phyloP scores from a whole-genome alignment of 2,797 vertebrate species.

The Sparus aurata region DNA sequence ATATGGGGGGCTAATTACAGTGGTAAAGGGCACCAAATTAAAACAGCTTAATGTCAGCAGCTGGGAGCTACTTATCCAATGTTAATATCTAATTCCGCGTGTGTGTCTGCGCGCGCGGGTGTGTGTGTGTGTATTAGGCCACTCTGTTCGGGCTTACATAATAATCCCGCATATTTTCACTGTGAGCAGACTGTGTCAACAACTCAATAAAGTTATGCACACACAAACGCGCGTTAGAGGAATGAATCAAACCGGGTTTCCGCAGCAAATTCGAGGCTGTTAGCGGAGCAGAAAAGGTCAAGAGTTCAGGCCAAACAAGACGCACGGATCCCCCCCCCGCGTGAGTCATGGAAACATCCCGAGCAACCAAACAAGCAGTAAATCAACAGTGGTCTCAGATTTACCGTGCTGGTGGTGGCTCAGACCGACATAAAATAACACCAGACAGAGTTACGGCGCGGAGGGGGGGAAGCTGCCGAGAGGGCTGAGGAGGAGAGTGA shows the following conservation, averaged over 20 bases:
- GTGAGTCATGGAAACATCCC: slow-evolving; percentile 66
- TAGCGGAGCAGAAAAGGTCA: slow-evolving; percentile 46
- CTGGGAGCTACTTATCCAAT: slow-evolving; percentile 78
- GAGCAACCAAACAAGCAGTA: slow-evolving; percentile 55
- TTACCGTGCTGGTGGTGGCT: slow-evolving; percentile 50
- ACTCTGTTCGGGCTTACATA: slow-evolving; percentile 58
- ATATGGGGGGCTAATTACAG: slow-evolving; percentile 83
- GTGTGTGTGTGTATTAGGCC: slow-evolving; percentile 20
- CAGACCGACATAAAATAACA: slow-evolving; percentile 53
- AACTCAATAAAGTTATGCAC: slow-evolving; percentile 46
- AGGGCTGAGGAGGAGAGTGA: slow-evolving; percentile 30
- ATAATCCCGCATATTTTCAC: slow-evolving; percentile 56
- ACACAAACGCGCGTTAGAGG: slow-evolving; percentile 28
- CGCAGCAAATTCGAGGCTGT: slow-evolving; percentile 31
- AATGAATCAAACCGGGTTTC: slow-evolving; percentile 1
- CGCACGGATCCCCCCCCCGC: slow-evolving; percentile 18
- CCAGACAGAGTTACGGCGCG: slow-evolving; percentile 33
- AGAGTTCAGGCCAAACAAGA: slow-evolving; percentile 57
- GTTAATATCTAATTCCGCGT: slow-evolving; percentile 63
- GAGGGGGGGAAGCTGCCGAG: slow-evolving; percentile 19
- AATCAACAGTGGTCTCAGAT: slow-evolving; percentile 63
- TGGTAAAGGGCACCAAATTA: slow-evolving; percentile 87
- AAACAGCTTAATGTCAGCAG: slow-evolving; percentile 86
- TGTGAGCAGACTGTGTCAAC: slow-evolving; percentile 53
- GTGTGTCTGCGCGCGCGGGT: slow-evolving; percentile 13